Base-by-base conservation (phyloP, 53 echinoderm and acorn worm species). In the Patiria pectinifera region DNA sequence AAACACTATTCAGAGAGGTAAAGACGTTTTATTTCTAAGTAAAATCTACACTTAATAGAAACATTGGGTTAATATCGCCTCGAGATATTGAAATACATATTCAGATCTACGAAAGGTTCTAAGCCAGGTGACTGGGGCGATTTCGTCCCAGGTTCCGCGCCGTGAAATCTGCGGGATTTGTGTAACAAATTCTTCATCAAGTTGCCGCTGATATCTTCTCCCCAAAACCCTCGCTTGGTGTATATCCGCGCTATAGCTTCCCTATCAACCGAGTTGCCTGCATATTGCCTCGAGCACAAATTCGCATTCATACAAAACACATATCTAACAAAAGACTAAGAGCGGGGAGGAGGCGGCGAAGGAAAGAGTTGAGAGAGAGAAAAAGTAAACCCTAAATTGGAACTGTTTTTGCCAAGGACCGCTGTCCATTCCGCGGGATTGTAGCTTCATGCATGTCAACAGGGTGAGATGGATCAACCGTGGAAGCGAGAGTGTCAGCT, bases 141-240 rank as follows among this genome's bases (percentile, higher is more conserved):
- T 82, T 58, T 82, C 24, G 11, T 46, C 80, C 80, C 80, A 19
- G 45, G 2, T 26, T 14, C 70, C 70, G 35, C 77, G 43, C 25
- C 16, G 45, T 45, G 16, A 58, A 82, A 59, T 59, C 82, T n/a
- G 45, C 23, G 59, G 82, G 58, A 82, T 82, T 59, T 59, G 58
- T 24, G 59, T 82, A 82, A 82, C 82, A 53, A 82, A 82, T 82
- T 82, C 82, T 82, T 82, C 82, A 82, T 82, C 82, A 82, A 82
- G 58, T 82, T 58, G 53, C 24, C 16, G 58, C 25, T 82, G 45
- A 82, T 82, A 59, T 23, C 82, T 19, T 5, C 45, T 35, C 35
- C 35, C 35, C 35, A 35, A 45, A n/a, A 45, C 48, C 45, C 24
- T 76, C 25, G 26, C 76, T 43, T 0, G 53, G 6, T 8, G 77